These are phyloP conservation scores for Zelostemma sp. DNA, from an alignment of 1,140 invertebrate species.

Conservation along the genomic window DNA sequence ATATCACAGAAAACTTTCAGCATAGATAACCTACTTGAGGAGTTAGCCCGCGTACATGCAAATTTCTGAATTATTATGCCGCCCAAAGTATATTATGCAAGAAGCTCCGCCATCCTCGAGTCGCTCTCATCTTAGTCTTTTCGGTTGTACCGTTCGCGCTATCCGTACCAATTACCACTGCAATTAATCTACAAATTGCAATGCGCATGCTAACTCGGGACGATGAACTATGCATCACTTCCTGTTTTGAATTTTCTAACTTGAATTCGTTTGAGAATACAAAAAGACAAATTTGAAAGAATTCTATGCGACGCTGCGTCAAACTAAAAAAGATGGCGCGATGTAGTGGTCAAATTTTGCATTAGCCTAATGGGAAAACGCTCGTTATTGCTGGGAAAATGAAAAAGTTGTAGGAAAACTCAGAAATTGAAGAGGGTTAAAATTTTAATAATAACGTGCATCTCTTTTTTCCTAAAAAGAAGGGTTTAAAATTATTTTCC, in stretches of 20 bases:
- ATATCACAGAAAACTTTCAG: slow-evolving; percentile 68
- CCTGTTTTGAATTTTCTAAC: slow-evolving; percentile 6
- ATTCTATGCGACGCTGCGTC: too few relatives aligned
- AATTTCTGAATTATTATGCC: slow-evolving; percentile 72
- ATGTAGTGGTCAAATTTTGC: too few relatives aligned
- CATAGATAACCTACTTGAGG: slow-evolving; percentile 72
- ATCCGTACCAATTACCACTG: slow-evolving; percentile 51
- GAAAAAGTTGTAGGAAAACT: too few relatives aligned
- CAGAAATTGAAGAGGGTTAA: too few relatives aligned
- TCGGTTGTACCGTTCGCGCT: slow-evolving; percentile 28
- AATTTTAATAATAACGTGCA: too few relatives aligned
- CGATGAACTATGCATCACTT: slow-evolving; percentile 2
- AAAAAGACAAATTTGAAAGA: too few relatives aligned
- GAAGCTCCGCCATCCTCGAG: slow-evolving; percentile 29
- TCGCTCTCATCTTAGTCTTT: slow-evolving; percentile 36
- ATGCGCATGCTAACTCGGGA: slow-evolving; percentile 33
- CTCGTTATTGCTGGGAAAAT: too few relatives aligned
- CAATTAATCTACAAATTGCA: slow-evolving; percentile 59
- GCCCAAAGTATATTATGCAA: slow-evolving; percentile 58
- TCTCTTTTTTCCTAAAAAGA: too few relatives aligned
- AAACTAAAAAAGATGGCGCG: too few relatives aligned
- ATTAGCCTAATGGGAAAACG: too few relatives aligned
- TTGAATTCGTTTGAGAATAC: too few relatives aligned
- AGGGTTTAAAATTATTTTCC: too few relatives aligned
- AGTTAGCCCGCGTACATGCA: slow-evolving; percentile 71